A percentile compares a stretch with the other conserved stretches of the same genome.
phyloP scores from a whole-genome alignment of 1,140 invertebrate species.

The Diorhabda sublineata region DNA sequence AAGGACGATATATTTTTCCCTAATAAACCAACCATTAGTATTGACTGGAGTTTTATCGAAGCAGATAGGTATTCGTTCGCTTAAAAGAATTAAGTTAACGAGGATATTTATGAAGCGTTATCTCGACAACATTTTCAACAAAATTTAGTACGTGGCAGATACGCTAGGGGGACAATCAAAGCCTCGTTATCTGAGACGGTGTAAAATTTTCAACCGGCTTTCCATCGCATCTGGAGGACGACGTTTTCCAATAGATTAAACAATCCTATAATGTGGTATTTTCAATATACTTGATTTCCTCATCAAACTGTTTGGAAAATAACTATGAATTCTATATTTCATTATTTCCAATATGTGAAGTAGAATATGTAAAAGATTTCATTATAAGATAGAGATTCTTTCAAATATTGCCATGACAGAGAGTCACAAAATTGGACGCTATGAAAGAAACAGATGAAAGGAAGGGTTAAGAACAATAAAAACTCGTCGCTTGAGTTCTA shows the following conservation, averaged over 20 bases:
- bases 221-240: conserved; percentile 31
- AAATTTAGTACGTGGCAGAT: conserved; percentile 39
- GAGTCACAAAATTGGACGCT: too few relatives aligned
- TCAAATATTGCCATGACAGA: too few relatives aligned
- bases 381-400: too few relatives aligned
- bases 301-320: conserved; percentile 12
- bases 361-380: too few relatives aligned
- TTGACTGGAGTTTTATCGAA: conserved; percentile 1
- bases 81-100: conserved; percentile 39
- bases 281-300: conserved; percentile 37
- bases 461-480: too few relatives aligned
- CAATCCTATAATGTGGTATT: conserved; percentile 32
- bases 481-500: too few relatives aligned
- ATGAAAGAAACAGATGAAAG: too few relatives aligned
- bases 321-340: too few relatives aligned
- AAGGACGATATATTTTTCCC: neutral
- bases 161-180: conserved; percentile 36
- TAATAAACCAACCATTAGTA: neutral
- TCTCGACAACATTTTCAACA: conserved; percentile 41
- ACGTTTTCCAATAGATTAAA: conserved; percentile 38
- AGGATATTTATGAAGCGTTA: conserved; percentile 42
- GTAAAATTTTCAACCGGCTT: conserved; percentile 12
- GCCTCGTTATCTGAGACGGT: conserved; percentile 30
- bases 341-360: too few relatives aligned
- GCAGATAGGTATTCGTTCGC: conserved; percentile 27